These are phyloP conservation scores for Cephalopterus ornatus DNA, from an alignment of 2,113 vertebrate species.

Conservation along the genomic window DNA sequence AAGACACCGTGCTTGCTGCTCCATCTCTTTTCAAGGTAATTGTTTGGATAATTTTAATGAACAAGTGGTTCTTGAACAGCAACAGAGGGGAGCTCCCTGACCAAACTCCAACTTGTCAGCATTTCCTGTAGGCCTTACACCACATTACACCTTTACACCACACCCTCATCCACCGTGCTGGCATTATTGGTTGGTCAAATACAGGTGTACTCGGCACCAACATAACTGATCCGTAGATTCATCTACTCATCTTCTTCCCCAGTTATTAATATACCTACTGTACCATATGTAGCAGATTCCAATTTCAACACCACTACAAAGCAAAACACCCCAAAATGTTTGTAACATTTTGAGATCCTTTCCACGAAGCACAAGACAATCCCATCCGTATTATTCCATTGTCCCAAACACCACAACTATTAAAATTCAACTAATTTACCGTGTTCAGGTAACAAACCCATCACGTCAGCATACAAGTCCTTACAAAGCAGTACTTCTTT, in stretches of 20 bases:
- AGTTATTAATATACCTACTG: background rate
- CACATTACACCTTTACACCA: background rate
- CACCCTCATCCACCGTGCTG: background rate
- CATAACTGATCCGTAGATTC: background rate
- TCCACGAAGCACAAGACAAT: background rate
- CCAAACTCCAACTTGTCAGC: background rate
- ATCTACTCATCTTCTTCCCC: background rate
- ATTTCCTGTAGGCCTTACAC: background rate
- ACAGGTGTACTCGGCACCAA: background rate
- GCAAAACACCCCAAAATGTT: background rate
- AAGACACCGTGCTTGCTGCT: background rate
- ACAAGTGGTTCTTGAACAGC: background rate
- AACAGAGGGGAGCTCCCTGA: background rate
- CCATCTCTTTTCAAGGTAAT: background rate
- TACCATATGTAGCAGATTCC: background rate
- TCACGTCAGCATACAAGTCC: background rate
- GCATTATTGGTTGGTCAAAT: background rate
- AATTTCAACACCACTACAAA: background rate
- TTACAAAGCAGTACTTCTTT: background rate
- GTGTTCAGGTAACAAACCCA: background rate
- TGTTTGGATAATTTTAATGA: background rate
- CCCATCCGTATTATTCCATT: background rate
- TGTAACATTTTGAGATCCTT: background rate
- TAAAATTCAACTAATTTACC: background rate
- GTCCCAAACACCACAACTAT: background rate